Evolutionary conservation across 2,113 vertebrate genomes (phyloP), one percentile per base, ranked within the genome.

Genomic region (Aspiorhynchus laticeps): DNA sequence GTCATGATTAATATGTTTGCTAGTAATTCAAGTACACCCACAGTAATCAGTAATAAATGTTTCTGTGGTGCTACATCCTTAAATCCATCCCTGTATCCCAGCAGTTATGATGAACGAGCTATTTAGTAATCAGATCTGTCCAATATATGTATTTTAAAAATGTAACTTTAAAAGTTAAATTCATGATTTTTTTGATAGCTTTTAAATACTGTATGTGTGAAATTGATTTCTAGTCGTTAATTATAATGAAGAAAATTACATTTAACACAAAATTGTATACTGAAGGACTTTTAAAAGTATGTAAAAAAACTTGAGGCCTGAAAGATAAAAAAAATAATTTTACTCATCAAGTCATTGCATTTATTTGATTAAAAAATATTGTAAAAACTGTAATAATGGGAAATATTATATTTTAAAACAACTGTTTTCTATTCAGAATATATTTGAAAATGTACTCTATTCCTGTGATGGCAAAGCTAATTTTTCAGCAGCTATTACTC

Each of bases 21-120:
- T 65, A 86, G 88, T 94, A 92, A 94, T 90, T 92, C 87, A 90
- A 91, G 91, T 91, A 91, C 90, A 93, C 90, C 91, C 90, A 51
- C 79, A 67, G 88, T 92, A 91, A 94, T 93, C 89, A 83, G 90
- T 93, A 89, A 88, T 81, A 73, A 88, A 86, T 87, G 51, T 90
- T 89, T 91, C 21, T 83, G 74, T 63, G 69, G 46, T 41, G 46
- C 41, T 28, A 56, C 83, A 83, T 61, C 73, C 51, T 46, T 75
- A 61, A 26, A 12, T 43, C n/a, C 69, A 21, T n/a, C 36, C 21
- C 28, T 65, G 12, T 83, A 14, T 69, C 11, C 11, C 19, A 26
- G 67, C 12, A 15, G 59, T 81, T 65, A 17, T n/a, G 21, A 43
- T 24, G 1, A 61, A 41, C 1, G 0, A 24, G 24, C 74, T 41